A percentile compares a stretch with the other conserved stretches of the same genome.
Evolutionary conservation across 2,113 vertebrate species (phyloP).

Genomic region (Plecotus auritus): DNA sequence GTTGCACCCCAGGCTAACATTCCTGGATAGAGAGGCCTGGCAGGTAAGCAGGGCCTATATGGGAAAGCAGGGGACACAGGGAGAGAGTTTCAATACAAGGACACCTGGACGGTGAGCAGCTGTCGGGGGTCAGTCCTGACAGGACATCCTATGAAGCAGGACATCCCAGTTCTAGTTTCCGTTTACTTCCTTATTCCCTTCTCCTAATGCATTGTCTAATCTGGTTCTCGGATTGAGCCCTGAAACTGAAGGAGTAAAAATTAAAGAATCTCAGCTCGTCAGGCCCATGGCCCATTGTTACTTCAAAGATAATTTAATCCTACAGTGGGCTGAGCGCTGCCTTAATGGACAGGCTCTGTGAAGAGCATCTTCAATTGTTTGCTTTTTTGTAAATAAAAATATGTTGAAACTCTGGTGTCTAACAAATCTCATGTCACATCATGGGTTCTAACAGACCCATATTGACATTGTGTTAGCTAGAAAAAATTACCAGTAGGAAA

Average conservation of each 20-base stretch:
- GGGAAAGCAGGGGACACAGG: too few species aligned
- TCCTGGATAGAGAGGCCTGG: accelerated
- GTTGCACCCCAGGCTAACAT: not conserved
- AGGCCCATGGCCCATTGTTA: not conserved
- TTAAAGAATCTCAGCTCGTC: not conserved
- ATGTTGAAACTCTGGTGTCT: not conserved
- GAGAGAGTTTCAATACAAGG: not conserved
- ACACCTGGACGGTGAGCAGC: not conserved
- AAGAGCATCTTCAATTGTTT: not conserved
- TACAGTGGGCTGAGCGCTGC: not conserved
- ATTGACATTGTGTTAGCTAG: not conserved
- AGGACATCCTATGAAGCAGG: too few species aligned
- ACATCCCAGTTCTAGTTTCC: not conserved
- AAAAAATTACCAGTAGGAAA: not conserved
- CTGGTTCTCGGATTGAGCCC: not conserved
- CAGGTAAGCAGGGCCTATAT: not conserved
- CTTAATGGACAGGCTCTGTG: not conserved
- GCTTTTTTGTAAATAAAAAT: not conserved
- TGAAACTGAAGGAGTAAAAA: not conserved
- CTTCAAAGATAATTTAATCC: not conserved
- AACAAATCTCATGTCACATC: not conserved
- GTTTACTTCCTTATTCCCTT: not conserved
- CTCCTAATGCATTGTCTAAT: not conserved
- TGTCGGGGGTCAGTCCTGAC: not conserved
- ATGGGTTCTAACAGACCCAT: not conserved